Base-by-base conservation (phyloP, 1,140 invertebrate genomes). In the Patella vulgata region DNA sequence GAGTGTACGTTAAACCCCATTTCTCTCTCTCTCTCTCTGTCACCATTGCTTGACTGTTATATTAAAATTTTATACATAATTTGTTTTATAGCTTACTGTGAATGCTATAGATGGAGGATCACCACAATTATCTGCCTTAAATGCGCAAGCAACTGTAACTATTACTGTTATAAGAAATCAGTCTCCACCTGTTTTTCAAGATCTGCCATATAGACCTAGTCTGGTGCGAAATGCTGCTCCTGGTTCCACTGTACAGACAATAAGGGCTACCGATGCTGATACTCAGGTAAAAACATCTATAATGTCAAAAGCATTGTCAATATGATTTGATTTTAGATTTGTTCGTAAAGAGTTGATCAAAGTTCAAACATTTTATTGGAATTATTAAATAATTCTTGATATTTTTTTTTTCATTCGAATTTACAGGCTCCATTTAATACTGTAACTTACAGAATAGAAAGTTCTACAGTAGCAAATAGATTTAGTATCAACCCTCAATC, bases 151-250 rank as follows among this genome's bases (percentile, higher is more conserved):
- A 2, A 91, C 91, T 1, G 87, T 97, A 0, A 91, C 91, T 3
- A 89, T 96, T 0, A 93, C 90, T 73, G 92, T 97, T 6, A 30
- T 91, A 48, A 92, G 95, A 74, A 89, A 94, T 2, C 86, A 86
- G 2, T 87, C 86, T 6, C 83, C 87, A 25, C 84, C 89, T 25
- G 17, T 63, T 14, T 74, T 75, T 48, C 28, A 43, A 21, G 65
- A 71, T 36, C 25, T 56, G 4, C 73, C 75, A 14, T 66, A 66
- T 44, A 54, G 51, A 92, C 0, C 85, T 11, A 44, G 40, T 19
- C 58, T 78, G 25, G 28, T 56, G 11, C 59, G 68, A 19, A 68
- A 60, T 17, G 63, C 68, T 17, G 12, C 14, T 12, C 23, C 17
- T 9, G 66, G 61, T 5, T 28, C n/a, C 4, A 39, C 39, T 39